phyloP scores from a whole-genome alignment of 2,797 vertebrate genomes.

The Euthynnus affinis region DNA sequence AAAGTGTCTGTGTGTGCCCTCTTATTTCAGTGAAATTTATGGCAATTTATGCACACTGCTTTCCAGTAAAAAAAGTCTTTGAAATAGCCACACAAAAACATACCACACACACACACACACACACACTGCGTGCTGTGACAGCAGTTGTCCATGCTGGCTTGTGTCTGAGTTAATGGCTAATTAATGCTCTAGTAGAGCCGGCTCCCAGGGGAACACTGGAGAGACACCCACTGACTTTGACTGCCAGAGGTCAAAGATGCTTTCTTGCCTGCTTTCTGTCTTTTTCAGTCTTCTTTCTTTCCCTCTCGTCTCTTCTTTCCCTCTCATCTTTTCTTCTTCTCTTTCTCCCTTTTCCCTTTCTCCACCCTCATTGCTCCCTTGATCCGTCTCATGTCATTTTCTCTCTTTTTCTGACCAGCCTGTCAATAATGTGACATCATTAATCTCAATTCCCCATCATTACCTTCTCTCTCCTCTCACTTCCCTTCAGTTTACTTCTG shows the following conservation, averaged over 20 bases:
- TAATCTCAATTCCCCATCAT: conserved; percentile 62
- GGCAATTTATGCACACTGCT: conserved; percentile 47
- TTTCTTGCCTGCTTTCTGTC: conserved; percentile 43
- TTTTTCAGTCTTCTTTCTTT: conserved; percentile 32
- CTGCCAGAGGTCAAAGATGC: conserved; percentile 71
- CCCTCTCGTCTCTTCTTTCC: conserved; percentile 1
- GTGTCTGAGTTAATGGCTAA: conserved; percentile 77
- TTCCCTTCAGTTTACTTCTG: conserved; percentile 41
- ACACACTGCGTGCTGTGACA: conserved; percentile 32
- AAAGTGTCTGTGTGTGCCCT: conserved; percentile 23
- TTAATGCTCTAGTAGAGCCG: conserved; percentile 70
- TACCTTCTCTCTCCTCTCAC: conserved; percentile 36
- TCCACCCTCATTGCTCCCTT: conserved; percentile 17
- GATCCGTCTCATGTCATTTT: conserved; percentile 28
- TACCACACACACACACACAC: conserved; percentile 8
- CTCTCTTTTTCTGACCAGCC: conserved; percentile 30
- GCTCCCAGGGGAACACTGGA: conserved; percentile 57
- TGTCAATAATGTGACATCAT: conserved; percentile 68
- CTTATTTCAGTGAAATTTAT: conserved; percentile 39
- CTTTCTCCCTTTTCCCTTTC: background rate
- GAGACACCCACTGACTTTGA: conserved; percentile 71
- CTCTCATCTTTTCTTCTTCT: conserved; percentile 15
- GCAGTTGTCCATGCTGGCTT: conserved; percentile 49
- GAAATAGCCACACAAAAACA: conserved; percentile 37
- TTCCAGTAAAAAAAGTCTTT: conserved; percentile 54